These are phyloP conservation scores for Agrotis ipsilon DNA, from an alignment of 2,888 invertebrate genomes.

Conservation along the genomic window DNA sequence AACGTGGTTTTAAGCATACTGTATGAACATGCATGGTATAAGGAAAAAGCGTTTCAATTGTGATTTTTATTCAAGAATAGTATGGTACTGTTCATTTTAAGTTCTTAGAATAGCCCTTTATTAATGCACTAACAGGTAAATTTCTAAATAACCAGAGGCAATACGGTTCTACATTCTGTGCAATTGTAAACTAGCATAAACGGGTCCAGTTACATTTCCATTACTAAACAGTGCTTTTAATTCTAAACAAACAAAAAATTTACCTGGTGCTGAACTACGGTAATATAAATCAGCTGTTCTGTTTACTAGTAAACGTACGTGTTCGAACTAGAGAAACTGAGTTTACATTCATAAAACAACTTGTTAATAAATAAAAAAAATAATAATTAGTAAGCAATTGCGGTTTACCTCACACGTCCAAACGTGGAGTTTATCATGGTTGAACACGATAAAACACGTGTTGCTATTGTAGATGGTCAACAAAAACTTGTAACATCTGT, in stretches of 20 bases:
- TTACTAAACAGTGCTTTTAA: constrained; percentile 33
- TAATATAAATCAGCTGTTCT: constrained; percentile 45
- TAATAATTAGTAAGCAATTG: constrained; percentile 57
- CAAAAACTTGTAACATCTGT: constrained; percentile 60
- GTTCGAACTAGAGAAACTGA: constrained; percentile 32
- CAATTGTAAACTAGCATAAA: constrained; percentile 24
- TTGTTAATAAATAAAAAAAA: constrained; percentile 56
- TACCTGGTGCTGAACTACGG: constrained; percentile 19
- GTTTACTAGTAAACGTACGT: constrained; percentile 26
- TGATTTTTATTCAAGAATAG: neutral
- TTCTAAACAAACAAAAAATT: constrained; percentile 44
- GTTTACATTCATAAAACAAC: constrained; percentile 52
- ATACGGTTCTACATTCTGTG: constrained; percentile 3
- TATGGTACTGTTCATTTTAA: neutral
- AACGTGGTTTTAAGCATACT: constrained; percentile 3
- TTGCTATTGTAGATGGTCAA: constrained; percentile 37
- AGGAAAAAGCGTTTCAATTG: constrained; percentile 27
- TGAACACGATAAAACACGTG: constrained; percentile 39
- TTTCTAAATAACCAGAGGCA: neutral
- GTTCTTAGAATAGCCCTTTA: neutral
- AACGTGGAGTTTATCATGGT: constrained; percentile 49
- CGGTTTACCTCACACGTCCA: constrained; percentile 39
- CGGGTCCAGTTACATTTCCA: constrained; percentile 20
- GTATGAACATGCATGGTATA: neutral
- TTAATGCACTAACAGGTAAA: constrained; percentile 4